Conservation (phyloP, 2,797 vertebrate genomes). For the Myotis pilosus region DNA sequence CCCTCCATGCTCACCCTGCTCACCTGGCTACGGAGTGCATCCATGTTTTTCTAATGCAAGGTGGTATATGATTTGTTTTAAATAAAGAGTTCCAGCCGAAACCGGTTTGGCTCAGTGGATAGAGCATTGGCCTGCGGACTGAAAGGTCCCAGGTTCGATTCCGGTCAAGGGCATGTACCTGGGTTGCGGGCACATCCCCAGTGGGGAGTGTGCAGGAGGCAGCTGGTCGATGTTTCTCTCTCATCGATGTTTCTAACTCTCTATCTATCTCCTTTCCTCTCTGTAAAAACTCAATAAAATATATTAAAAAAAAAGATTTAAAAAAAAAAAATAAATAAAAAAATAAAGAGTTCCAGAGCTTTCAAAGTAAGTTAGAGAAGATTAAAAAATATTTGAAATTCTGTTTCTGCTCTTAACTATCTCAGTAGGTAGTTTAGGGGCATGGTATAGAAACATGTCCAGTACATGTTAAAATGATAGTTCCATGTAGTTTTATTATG, state of each 20-base stretch:
- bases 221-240: no score
- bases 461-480: neutral
- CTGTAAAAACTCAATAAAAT: no score
- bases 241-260: no score
- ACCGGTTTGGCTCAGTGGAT: no score
- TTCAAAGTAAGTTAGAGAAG: neutral
- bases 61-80: neutral
- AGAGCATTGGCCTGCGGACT: no score
- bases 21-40: accelerated
- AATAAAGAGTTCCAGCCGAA: neutral
- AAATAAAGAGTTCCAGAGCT: neutral
- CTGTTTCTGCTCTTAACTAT: neutral
- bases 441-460: neutral
- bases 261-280: no score
- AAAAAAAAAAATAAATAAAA: no score
- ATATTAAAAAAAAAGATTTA: no score
- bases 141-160: no score
- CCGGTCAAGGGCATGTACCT: no score
- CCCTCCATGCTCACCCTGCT: neutral
- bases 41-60: neutral
- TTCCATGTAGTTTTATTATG: neutral
- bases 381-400: neutral
- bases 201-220: no score
- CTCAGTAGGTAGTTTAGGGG: neutral
- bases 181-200: no score